phyloP scores from a whole-genome alignment of 2,113 vertebrate species.

The Ceyx melanurus region DNA sequence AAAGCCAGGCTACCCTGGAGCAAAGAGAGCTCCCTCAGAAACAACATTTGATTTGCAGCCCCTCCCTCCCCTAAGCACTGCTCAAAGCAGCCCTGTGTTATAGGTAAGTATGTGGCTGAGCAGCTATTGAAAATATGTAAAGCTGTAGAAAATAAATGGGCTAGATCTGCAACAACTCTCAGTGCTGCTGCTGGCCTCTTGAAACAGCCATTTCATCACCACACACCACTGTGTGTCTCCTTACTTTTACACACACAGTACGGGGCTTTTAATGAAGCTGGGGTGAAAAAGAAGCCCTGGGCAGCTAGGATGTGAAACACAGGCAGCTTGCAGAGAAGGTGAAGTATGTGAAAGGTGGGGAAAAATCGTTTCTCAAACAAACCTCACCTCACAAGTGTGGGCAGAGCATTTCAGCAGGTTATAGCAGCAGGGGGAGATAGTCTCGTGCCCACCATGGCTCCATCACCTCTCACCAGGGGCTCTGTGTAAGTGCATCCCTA shows the following conservation, averaged over 20 bases:
- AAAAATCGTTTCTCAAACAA: background rate
- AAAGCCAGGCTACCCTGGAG: slow-evolving; percentile 29
- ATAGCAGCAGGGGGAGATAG: background rate
- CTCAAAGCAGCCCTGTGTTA: slow-evolving; percentile 75
- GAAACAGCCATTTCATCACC: slow-evolving; percentile 64
- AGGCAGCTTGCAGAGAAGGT: rapidly evolving
- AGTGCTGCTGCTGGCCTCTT: slow-evolving; percentile 43
- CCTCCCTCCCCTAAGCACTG: background rate
- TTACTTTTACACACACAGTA: background rate
- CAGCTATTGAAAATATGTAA: slow-evolving; percentile 73
- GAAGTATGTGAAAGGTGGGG: background rate
- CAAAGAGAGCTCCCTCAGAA: slow-evolving; percentile 62
- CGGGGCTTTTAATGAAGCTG: background rate
- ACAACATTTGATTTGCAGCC: slow-evolving; percentile 49
- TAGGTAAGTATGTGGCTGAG: slow-evolving; percentile 68
- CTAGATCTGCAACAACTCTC: slow-evolving; percentile 50
- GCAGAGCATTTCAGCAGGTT: background rate
- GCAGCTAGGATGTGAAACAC: rapidly evolving
- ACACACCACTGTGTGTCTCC: background rate
- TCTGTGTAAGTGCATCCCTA: background rate
- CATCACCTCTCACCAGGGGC: rapidly evolving
- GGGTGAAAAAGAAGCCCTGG: background rate
- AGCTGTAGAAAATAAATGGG: slow-evolving; percentile 68
- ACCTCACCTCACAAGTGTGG: rapidly evolving
- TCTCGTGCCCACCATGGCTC: rapidly evolving